phyloP scores from a whole-genome alignment of 2,113 vertebrate genomes.

The Vombatus ursinus region DNA sequence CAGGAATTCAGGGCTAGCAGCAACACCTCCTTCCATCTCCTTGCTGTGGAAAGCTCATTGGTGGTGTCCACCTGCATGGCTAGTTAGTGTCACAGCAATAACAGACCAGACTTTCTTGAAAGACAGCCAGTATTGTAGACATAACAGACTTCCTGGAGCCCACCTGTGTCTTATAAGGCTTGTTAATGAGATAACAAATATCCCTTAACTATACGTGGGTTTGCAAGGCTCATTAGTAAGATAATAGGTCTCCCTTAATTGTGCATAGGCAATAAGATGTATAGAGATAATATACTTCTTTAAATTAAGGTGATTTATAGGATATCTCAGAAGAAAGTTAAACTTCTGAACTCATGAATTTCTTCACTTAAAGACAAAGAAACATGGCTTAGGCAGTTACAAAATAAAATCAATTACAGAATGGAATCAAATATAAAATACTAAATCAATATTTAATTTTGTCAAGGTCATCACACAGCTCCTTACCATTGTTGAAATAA shows the following conservation, averaged over 20 bases:
- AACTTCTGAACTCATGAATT: not conserved
- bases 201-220: not conserved
- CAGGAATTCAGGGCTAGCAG: rapidly evolving
- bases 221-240: not conserved
- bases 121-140: not conserved
- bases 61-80: not conserved
- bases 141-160: not conserved
- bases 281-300: too few relatives aligned
- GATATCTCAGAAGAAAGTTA: not conserved
- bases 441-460: too few relatives aligned
- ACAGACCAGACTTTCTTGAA: not conserved
- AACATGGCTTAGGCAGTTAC: too few relatives aligned
- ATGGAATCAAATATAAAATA: too few relatives aligned
- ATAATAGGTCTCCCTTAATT: not conserved
- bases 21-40: not conserved
- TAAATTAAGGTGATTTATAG: too few relatives aligned
- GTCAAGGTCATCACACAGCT: not conserved
- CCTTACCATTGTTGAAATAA: not conserved
- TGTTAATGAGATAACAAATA: not conserved
- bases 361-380: not conserved
- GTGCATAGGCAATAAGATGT: too few relatives aligned
- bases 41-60: not conserved
- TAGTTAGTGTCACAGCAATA: not conserved
- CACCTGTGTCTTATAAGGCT: not conserved
- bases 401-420: too few relatives aligned